Conservation (phyloP, 2,113 vertebrate genomes). For the Sula dactylatra region DNA sequence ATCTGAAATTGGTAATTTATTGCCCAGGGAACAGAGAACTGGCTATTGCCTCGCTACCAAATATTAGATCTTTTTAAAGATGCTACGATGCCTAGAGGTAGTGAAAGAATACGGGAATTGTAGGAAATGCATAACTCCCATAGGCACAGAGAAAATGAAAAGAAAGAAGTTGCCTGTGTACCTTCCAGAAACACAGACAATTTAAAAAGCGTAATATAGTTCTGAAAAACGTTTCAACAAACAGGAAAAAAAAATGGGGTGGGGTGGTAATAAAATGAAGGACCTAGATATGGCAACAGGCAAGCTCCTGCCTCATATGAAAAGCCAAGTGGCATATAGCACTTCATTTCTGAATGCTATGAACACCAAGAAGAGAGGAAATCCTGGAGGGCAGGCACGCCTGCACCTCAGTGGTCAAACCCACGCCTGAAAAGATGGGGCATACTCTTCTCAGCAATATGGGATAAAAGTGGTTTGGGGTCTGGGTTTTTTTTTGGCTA, state of each 20-base stretch:
- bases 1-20: neutral
- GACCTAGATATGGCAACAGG: neutral
- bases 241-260: neutral
- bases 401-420: neutral
- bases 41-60: neutral
- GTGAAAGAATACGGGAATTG: neutral
- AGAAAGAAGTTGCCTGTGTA: neutral
- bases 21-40: neutral
- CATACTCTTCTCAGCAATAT: neutral
- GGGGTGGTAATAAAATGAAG: neutral
- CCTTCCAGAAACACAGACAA: neutral
- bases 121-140: neutral
- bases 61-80: neutral
- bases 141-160: neutral
- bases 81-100: neutral
- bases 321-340: neutral
- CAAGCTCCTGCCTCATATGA: neutral
- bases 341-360: neutral
- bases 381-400: neutral
- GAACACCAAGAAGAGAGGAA: rapidly evolving
- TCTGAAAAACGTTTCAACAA: neutral
- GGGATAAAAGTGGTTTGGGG: neutral
- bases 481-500: neutral
- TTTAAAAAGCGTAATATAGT: neutral
- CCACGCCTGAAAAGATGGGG: neutral